Base-by-base conservation (phyloP, 2,888 invertebrate genomes). In the Acleris cristana region DNA sequence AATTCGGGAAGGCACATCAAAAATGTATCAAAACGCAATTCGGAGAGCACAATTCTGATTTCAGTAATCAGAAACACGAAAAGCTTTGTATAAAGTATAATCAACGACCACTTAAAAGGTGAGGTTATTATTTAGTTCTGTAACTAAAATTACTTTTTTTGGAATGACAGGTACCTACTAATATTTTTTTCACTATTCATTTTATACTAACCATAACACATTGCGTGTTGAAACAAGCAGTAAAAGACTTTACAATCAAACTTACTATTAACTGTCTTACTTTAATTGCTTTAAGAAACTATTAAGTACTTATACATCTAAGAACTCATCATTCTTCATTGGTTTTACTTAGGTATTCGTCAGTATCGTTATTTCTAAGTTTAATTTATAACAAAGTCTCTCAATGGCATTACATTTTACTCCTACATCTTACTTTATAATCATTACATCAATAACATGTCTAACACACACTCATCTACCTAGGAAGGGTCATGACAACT, bases 401-500 rank as follows among this genome's bases (percentile, higher is more conserved):
- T 57, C 45, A 45, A 21, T 40, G 18, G 19, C 19, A 16, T 21
- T 19, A 19, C 54, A 51, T 30, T 26, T 23, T 40, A 56, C 44
- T 56, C 51, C 45, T 45, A 52, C 48, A 34, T 26, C 23, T 44
- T 30, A 23, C 34, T 53, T 30, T 60, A 57, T 44, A 52, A 69
- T 44, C 56, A 64, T 66, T 62, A 45, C 54, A 61, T 55, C 23
- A 45, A 48, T 60, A 53, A 61, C 70, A 67, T 61, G 26, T 61
- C 54, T 70, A 71, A 71, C 72, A 70, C 69, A 70, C 72, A 65
- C 45, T 68, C 68, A 64, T 64, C 59, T 73, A 68, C 77, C 72
- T 86, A 92, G 92, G 89, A 91, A 90, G 78, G 90, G 89, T 73
- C 90, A 90, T 73, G 96, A 96, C 86, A 95, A 95, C 64, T 96